Percentiles rank a stretch among this genome's conserved stretches.
phyloP scores from a whole-genome alignment of 2,888 invertebrate genomes.

The Clistopyga incitator region DNA sequence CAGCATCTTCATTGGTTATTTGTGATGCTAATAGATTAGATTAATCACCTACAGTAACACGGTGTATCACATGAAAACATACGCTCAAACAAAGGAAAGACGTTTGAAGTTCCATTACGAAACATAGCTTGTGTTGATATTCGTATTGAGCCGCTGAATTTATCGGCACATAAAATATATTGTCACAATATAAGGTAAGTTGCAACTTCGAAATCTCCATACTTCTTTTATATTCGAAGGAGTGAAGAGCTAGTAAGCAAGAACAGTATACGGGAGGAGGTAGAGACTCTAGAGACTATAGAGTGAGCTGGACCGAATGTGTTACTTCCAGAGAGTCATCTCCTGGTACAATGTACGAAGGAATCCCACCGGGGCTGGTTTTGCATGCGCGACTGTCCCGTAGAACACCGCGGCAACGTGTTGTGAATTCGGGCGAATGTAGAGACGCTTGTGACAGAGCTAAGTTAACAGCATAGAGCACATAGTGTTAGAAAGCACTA shows the following conservation, averaged over 20 bases:
- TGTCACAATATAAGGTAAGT: neutral
- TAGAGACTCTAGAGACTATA: conserved; percentile 47
- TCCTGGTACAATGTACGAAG: conserved; percentile 45
- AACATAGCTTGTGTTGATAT: neutral
- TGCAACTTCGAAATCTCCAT: neutral
- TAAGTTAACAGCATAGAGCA: conserved; percentile 26
- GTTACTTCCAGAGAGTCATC: conserved; percentile 58
- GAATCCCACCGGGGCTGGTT: conserved; percentile 48
- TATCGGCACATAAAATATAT: conserved; percentile 14
- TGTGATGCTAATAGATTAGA: no score
- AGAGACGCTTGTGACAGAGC: conserved; percentile 27
- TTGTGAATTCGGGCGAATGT: conserved; percentile 45
- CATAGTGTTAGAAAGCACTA: conserved; percentile 8
- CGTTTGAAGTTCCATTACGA: neutral
- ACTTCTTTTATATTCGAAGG: neutral
- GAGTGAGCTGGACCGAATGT: conserved; percentile 35
- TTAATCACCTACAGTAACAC: no score
- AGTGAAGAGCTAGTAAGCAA: conserved; percentile 18
- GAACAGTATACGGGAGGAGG: neutral
- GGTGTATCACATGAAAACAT: neutral
- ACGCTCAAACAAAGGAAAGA: neutral
- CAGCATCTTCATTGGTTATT: no score
- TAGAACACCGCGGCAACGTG: conserved; percentile 36
- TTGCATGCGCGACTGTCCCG: conserved; percentile 42
- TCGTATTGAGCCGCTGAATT: neutral